Percentiles rank a stretch among this genome's conserved stretches.
Evolutionary conservation across 2,797 vertebrate species (phyloP).

Genomic region (Karalla daura): DNA sequence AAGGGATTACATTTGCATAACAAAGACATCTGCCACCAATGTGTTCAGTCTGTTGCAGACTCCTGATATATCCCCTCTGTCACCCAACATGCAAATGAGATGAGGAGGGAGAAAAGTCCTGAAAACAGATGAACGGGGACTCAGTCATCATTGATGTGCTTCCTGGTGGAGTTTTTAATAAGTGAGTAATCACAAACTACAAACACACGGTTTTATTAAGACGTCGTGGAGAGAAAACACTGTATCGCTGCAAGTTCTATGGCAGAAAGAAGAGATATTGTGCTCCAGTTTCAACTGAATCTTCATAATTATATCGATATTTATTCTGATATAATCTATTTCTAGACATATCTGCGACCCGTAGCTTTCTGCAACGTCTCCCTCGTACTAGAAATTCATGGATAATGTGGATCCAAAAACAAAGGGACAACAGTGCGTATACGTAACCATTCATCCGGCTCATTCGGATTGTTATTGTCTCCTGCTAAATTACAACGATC

Average conservation of each 20-base stretch:
- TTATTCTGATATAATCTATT: too few relatives aligned
- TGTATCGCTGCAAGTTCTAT: too few relatives aligned
- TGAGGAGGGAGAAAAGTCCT: neutral
- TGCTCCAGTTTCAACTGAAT: too few relatives aligned
- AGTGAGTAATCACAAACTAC: neutral
- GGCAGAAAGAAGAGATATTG: too few relatives aligned
- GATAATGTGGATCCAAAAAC: constrained; percentile 22
- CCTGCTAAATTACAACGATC: neutral
- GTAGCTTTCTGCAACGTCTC: neutral
- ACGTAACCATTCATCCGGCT: constrained; percentile 17
- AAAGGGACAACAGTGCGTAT: constrained; percentile 1
- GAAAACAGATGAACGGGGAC: neutral
- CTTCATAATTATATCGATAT: too few relatives aligned
- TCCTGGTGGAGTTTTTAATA: neutral
- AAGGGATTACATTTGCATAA: neutral
- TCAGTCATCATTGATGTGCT: neutral
- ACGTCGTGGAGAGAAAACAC: neutral
- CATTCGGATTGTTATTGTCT: constrained; percentile 20
- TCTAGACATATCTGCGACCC: too few relatives aligned
- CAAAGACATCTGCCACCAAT: too few relatives aligned
- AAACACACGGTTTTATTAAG: neutral
- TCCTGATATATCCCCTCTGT: neutral
- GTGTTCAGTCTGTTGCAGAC: neutral
- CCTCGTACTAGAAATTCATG: neutral
- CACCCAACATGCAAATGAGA: neutral